phyloP scores from a whole-genome alignment of 1,140 invertebrate genomes.

The Hypothenemus hampei region DNA sequence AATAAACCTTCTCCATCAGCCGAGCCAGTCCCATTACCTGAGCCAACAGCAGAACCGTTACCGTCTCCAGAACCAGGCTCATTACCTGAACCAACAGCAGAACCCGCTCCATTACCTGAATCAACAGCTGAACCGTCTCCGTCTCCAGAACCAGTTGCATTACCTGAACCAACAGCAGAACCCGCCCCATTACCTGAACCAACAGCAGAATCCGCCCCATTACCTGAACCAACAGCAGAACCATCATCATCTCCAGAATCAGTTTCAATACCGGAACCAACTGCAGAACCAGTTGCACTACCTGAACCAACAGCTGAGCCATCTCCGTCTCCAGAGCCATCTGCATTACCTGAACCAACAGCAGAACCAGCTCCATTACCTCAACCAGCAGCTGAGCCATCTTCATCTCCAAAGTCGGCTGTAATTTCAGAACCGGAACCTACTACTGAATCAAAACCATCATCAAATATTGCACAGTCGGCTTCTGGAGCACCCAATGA shows the following conservation, averaged over 20 bases:
- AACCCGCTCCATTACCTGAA: constrained; percentile 38
- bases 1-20: constrained; percentile 40
- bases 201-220: constrained; percentile 36
- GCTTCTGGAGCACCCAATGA: neutral
- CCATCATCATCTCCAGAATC: constrained; percentile 38
- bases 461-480: constrained; percentile 27
- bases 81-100: constrained; percentile 33
- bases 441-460: constrained; percentile 35
- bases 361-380: constrained; percentile 32
- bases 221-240: constrained; percentile 38
- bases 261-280: constrained; percentile 38
- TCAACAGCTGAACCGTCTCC: constrained; percentile 30
- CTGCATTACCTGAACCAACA: constrained; percentile 36
- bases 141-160: constrained; percentile 30
- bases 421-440: constrained; percentile 37
- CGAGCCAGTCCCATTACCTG: constrained; percentile 37
- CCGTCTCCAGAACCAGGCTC: constrained; percentile 31
- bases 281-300: constrained; percentile 39
- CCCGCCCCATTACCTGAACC: constrained; percentile 34
- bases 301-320: constrained; percentile 41
- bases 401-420: constrained; percentile 33
- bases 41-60: constrained; percentile 34
- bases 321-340: constrained; percentile 37
- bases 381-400: constrained; percentile 35
- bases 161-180: constrained; percentile 38